Conservation (phyloP, 2,888 invertebrate genomes). For the Celastrina argiolus region DNA sequence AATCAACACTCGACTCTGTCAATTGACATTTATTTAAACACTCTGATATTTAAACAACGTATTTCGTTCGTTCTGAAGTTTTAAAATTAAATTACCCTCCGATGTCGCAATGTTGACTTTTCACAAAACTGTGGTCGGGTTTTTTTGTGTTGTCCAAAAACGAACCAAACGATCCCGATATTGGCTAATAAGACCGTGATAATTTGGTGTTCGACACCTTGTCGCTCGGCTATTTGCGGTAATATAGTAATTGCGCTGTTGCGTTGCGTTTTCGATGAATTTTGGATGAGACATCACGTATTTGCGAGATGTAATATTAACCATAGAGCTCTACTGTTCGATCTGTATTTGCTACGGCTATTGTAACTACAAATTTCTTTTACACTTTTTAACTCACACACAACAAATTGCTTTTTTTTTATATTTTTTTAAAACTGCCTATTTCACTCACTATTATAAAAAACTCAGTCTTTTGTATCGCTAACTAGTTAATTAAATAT, state of each 20-base stretch:
- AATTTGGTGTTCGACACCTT: conserved; percentile 10
- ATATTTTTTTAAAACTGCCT: too few relatives aligned
- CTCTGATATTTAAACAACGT: conserved; percentile 10
- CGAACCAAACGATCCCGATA: not conserved
- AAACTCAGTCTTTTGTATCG: conserved; percentile 14
- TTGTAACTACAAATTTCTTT: not conserved
- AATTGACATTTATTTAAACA: conserved; percentile 19
- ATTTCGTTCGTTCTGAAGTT: conserved; percentile 15
- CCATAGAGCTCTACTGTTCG: not conserved
- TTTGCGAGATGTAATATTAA: not conserved
- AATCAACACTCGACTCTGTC: not conserved
- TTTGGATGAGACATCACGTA: not conserved
- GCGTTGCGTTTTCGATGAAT: not conserved
- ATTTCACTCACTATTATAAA: too few relatives aligned
- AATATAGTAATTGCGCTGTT: conserved; percentile 8
- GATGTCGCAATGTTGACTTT: conserved; percentile 19
- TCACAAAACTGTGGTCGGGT: conserved; percentile 12
- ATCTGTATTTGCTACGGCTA: not conserved
- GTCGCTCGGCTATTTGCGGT: conserved; percentile 7
- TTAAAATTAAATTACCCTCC: not conserved
- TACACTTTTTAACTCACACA: not conserved
- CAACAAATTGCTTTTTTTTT: not conserved
- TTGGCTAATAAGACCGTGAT: conserved; percentile 11
- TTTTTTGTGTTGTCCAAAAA: conserved; percentile 16
- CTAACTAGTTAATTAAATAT: conserved; percentile 24